These are phyloP conservation scores for Drosophila tani DNA, from an alignment of 1,140 invertebrate genomes.

Conservation along the genomic window DNA sequence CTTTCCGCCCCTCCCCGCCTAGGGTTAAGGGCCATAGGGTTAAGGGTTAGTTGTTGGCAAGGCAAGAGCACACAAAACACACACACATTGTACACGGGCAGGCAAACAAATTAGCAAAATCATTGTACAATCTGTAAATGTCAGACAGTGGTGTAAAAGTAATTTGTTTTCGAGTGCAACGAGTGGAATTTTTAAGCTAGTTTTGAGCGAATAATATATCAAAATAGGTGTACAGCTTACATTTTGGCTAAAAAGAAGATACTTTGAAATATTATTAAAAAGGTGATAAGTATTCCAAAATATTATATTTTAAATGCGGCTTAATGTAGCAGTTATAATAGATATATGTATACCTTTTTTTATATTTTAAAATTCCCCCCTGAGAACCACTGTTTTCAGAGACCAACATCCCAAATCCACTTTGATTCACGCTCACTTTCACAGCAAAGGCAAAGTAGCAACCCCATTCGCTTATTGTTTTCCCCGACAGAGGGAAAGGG, in stretches of 20 bases:
- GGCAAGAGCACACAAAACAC: slow-evolving; percentile 16
- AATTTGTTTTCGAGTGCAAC: slow-evolving; percentile 35
- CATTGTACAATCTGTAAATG: slow-evolving; percentile 60
- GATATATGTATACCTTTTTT: background rate
- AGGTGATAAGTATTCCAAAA: too few relatives aligned
- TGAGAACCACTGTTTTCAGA: slow-evolving; percentile 1
- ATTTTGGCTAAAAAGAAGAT: background rate
- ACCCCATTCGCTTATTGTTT: slow-evolving; percentile 46
- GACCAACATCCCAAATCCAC: slow-evolving; percentile 20
- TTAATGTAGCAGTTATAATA: background rate
- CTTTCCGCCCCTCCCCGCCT: slow-evolving; percentile 19
- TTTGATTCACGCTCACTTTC: slow-evolving; percentile 69
- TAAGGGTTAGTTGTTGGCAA: slow-evolving; percentile 31
- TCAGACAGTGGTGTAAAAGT: slow-evolving; percentile 60
- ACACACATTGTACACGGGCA: slow-evolving; percentile 42
- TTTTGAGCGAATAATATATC: background rate
- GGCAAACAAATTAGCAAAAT: slow-evolving; percentile 80
- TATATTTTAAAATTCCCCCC: background rate
- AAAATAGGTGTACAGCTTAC: too few relatives aligned
- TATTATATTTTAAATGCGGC: background rate
- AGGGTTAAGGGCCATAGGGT: slow-evolving; percentile 22
- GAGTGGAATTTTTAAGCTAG: background rate
- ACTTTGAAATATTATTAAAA: background rate
- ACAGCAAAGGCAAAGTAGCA: slow-evolving; percentile 33
- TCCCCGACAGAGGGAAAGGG: slow-evolving; percentile 5